phyloP scores from a whole-genome alignment of 2,113 vertebrate genomes.

The Gallinago undulata region DNA sequence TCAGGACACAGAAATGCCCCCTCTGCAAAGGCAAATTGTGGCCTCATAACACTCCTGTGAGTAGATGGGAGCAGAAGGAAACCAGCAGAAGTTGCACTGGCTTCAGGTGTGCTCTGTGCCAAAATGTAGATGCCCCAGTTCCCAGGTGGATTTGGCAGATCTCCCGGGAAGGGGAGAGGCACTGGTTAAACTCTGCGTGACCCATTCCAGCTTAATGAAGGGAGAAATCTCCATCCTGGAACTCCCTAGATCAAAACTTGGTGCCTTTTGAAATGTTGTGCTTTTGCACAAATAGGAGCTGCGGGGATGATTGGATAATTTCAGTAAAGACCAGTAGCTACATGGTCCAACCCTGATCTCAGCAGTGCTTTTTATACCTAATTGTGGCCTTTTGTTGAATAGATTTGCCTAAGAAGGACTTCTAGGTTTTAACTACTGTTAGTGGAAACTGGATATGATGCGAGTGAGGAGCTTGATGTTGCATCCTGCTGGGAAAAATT shows the following conservation, averaged over 20 bases:
- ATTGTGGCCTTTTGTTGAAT: not conserved
- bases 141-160: not conserved
- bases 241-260: not conserved
- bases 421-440: not conserved
- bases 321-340: not conserved
- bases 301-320: rapidly evolving
- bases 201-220: not conserved
- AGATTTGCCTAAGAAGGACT: not conserved
- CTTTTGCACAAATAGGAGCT: not conserved
- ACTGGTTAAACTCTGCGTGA: not conserved
- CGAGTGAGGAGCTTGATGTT: not conserved
- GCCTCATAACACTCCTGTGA: not conserved
- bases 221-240: not conserved
- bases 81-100: not conserved
- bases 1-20: not conserved
- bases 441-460: not conserved
- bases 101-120: not conserved
- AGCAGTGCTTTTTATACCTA: not conserved
- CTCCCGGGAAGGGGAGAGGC: not conserved
- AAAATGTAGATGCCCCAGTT: not conserved
- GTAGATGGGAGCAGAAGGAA: not conserved
- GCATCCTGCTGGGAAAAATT: not conserved
- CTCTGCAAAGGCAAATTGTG: not conserved
- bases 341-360: not conserved
- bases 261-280: not conserved